A percentile compares a stretch with the other conserved stretches of the same genome.
Conservation (phyloP, 2,113 vertebrate genomes). For the Machaerirhynchus nigripectus region DNA sequence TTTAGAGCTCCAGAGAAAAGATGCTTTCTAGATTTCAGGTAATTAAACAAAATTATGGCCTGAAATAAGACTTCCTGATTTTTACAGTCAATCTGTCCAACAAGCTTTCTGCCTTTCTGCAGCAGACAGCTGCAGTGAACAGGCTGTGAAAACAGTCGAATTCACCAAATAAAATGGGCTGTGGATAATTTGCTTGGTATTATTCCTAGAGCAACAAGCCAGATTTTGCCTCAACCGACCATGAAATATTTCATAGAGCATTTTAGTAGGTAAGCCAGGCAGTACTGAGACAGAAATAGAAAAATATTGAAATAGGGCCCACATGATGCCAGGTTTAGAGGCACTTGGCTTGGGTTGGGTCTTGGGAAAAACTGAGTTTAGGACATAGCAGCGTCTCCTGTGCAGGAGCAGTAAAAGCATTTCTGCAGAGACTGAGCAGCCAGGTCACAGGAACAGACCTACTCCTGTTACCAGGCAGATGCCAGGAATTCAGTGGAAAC, state of each 20-base stretch:
- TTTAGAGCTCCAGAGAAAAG: background rate
- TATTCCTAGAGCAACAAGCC: conserved; percentile 24
- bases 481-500: background rate
- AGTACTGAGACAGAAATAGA: conserved; percentile 9
- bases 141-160: conserved; percentile 24
- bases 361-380: conserved; percentile 12
- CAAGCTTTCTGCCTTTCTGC: background rate
- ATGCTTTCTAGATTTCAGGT: background rate
- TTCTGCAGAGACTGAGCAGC: background rate
- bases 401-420: background rate
- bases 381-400: background rate
- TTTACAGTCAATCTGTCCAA: conserved; percentile 13
- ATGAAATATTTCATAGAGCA: background rate
- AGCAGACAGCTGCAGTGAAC: conserved; percentile 41
- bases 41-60: background rate
- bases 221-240: background rate
- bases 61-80: conserved; percentile 2
- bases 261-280: conserved; percentile 12
- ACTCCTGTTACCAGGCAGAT: background rate
- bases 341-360: background rate
- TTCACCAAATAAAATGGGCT: conserved; percentile 34
- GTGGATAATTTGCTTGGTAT: conserved; percentile 14
- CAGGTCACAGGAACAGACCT: background rate
- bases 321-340: background rate
- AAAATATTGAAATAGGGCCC: background rate